Evolutionary conservation across 2,113 vertebrate genomes (phyloP), one percentile per base, ranked within the genome.

Genomic region (Craseonycteris thonglongyai): DNA sequence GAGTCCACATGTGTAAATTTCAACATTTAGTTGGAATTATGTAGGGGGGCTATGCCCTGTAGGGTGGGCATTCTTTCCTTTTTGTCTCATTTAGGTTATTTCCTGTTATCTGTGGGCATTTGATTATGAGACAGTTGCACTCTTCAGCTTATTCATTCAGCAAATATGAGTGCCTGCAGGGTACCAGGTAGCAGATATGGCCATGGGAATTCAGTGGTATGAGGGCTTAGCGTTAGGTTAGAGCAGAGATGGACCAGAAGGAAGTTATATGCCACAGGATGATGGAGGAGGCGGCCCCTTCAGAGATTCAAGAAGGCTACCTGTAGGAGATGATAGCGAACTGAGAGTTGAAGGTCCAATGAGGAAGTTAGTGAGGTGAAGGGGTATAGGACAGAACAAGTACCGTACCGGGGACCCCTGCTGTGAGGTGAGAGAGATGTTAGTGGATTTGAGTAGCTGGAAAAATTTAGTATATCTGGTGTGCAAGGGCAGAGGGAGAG

Each of bases 81-180:
- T 91, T 84, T 61, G 33, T 80, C 63, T 87, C 33, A 82, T 88
- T 59, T 80, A 65, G 65, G 56, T 82, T 93, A 88, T 88, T 91
- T 95, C 28, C 49, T 95, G 47, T 40, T 71, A n/a, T 81, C 49
- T 90, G n/a, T 86, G 82, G 38, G 35, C 26, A 92, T 91, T 75
- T 38, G 30, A 87, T 9, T 86, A 15, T 89, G 68, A 49, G 40
- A 42, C 19, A 30, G 19, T 89, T 88, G 33, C 26, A 51, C 45
- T 91, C 54, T 90, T 95, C 75, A 93, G 19, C 86, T 95, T 33
- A 90, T 38, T 95, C 49, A 84, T 35, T 69, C 61, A 92, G 47
- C 38, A 86, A 85, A 81, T 68, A 12, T 16, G 35, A 95, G 56
- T 92, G 33, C 30, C 30, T 88, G n/a, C 6, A 40, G 38, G 65